These are phyloP conservation scores for Eriocheir sinensis DNA, from an alignment of 1,140 invertebrate genomes.

Conservation along the genomic window DNA sequence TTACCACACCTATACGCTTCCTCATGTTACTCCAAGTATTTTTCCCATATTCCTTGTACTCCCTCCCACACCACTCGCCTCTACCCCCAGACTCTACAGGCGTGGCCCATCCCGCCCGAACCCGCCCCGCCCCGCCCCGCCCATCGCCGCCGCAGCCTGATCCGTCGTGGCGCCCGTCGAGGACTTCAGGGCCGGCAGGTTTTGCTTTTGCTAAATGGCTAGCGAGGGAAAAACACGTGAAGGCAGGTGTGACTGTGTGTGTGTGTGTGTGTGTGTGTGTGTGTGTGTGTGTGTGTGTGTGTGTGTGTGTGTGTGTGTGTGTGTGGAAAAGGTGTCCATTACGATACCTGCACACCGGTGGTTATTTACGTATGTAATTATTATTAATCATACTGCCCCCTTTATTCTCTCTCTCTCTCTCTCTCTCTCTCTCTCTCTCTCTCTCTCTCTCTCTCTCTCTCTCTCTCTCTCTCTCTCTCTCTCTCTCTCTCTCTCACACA, in stretches of 20 bases:
- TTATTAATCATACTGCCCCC: not conserved
- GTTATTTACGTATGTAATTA: too few species aligned
- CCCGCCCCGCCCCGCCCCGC: not conserved
- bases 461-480: constrained; percentile 22
- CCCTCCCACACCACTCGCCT: too few species aligned
- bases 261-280: too few species aligned
- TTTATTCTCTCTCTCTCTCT: not conserved
- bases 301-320: not conserved
- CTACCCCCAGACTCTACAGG: too few species aligned
- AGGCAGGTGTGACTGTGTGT: not conserved
- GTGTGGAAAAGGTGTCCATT: too few species aligned
- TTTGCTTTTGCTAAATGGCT: not conserved
- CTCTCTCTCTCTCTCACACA: not conserved
- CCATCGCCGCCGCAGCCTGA: not conserved
- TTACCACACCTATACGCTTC: not conserved
- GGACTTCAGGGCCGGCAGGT: not conserved
- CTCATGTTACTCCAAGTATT: not conserved
- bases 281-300: not conserved
- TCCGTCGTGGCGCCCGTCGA: not conserved
- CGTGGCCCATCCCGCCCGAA: not conserved
- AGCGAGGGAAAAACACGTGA: not conserved
- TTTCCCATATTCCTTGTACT: not conserved
- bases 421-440: constrained; percentile 18
- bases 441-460: constrained; percentile 22
- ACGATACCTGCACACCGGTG: too few species aligned